phyloP scores from a whole-genome alignment of 2,113 vertebrate genomes.

The Carassius gibelio region DNA sequence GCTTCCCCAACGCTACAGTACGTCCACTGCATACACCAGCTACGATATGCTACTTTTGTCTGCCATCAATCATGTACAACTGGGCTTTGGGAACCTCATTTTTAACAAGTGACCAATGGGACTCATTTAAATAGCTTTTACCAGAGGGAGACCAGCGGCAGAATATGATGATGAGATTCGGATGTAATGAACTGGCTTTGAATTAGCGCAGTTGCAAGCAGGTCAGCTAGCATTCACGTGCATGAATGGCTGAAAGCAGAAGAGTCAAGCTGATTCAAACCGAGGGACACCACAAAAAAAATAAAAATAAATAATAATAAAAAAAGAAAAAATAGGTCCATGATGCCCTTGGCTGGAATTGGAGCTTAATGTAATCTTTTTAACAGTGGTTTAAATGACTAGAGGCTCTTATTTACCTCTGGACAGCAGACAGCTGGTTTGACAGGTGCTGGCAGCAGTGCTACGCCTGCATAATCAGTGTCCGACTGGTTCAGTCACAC shows the following conservation, averaged over 20 bases:
- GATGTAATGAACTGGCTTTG: conserved; percentile 42
- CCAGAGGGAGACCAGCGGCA: conserved; percentile 45
- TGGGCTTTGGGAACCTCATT: conserved; percentile 45
- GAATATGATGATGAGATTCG: conserved; percentile 35
- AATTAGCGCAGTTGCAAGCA: conserved; percentile 43
- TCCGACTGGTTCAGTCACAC: conserved; percentile 33
- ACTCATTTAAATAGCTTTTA: conserved; percentile 54
- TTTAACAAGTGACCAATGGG: conserved; percentile 48
- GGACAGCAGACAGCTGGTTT: conserved; percentile 44
- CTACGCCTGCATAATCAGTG: conserved; percentile 47
- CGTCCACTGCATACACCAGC: not conserved
- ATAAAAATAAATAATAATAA: not conserved
- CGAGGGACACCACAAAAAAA: not conserved
- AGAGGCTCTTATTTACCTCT: conserved; percentile 47
- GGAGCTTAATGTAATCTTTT: conserved; percentile 8
- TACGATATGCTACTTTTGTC: conserved; percentile 13
- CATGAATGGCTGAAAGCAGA: not conserved
- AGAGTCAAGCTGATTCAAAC: not conserved
- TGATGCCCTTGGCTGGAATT: conserved; percentile 22
- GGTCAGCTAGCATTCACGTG: conserved; percentile 34
- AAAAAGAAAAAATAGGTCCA: conserved; percentile 3
- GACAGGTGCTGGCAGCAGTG: conserved; percentile 47
- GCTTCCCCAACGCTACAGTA: not conserved
- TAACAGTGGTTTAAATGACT: conserved; percentile 50
- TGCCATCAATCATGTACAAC: conserved; percentile 44